Conservation (phyloP, 2,888 invertebrate genomes). For the Odontothrips loti region DNA sequence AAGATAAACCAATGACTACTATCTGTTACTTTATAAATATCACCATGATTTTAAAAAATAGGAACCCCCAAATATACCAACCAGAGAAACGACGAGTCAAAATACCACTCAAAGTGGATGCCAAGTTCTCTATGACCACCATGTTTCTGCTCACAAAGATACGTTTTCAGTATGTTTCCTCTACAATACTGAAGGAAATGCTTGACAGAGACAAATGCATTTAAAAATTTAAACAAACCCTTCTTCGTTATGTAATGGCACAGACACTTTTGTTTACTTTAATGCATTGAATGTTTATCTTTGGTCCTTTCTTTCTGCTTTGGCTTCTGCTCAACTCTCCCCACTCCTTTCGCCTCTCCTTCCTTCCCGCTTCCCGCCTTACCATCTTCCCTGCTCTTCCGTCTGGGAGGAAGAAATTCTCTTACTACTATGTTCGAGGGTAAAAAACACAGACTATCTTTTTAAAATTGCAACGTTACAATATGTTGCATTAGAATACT, state of each 20-base stretch:
- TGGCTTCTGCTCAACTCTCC: background rate
- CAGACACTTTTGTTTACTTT: background rate
- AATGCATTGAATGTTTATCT: background rate
- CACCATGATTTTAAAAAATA: background rate
- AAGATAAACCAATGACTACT: too few relatives aligned
- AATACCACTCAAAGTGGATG: conserved; percentile 27
- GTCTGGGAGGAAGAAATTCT: too few relatives aligned
- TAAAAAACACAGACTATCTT: too few relatives aligned
- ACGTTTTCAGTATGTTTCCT: background rate
- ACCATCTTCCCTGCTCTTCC: too few relatives aligned
- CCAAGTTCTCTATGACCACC: conserved; percentile 32
- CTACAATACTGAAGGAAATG: background rate
- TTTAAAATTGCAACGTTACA: too few relatives aligned
- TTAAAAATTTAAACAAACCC: background rate
- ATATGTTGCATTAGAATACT: too few relatives aligned
- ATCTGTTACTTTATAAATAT: too few relatives aligned
- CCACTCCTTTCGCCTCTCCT: background rate
- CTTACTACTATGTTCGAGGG: too few relatives aligned
- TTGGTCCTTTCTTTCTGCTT: conserved; percentile 7
- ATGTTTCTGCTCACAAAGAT: background rate
- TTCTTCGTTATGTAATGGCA: background rate
- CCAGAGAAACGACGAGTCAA: background rate
- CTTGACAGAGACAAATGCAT: background rate
- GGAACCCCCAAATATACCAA: background rate
- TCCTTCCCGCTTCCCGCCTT: too few relatives aligned